phyloP scores from a whole-genome alignment of 2,888 invertebrate species.

The Xestia rhomboidea region DNA sequence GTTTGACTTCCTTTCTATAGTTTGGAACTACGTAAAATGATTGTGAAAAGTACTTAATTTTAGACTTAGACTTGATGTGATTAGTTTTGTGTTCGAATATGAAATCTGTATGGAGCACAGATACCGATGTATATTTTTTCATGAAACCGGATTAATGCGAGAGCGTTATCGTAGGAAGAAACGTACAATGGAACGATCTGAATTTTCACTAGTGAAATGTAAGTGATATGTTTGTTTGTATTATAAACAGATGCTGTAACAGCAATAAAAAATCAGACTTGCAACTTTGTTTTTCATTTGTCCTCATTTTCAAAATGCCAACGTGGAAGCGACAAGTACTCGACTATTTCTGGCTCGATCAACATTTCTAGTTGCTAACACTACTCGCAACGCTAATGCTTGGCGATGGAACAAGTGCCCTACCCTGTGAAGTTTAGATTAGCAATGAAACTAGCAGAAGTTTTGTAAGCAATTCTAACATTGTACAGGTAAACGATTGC shows the following conservation, averaged over 20 bases:
- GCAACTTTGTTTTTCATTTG: constrained; percentile 73
- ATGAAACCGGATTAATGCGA: constrained; percentile 66
- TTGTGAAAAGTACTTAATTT: constrained; percentile 84
- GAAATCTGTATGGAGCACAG: constrained; percentile 63
- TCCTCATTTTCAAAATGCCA: neutral
- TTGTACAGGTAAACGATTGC: neutral
- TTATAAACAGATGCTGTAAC: constrained; percentile 88
- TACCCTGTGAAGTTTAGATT: neutral
- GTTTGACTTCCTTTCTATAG: constrained; percentile 75
- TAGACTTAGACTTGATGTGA: constrained; percentile 79
- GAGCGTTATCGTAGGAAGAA: constrained; percentile 67
- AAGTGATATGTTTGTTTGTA: constrained; percentile 89
- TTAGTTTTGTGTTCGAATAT: constrained; percentile 67
- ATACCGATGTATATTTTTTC: constrained; percentile 74
- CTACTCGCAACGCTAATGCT: neutral
- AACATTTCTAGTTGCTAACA: neutral
- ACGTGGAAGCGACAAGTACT: neutral
- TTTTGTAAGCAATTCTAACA: neutral
- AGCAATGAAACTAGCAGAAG: neutral
- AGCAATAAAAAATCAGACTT: constrained; percentile 90
- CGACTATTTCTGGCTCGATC: neutral
- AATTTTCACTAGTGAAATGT: constrained; percentile 86
- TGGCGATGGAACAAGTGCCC: neutral
- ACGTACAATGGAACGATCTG: constrained; percentile 84
- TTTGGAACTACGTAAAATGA: constrained; percentile 68